Conservation (phyloP, 2,113 vertebrate species). For the Tenrec ecaudatus region DNA sequence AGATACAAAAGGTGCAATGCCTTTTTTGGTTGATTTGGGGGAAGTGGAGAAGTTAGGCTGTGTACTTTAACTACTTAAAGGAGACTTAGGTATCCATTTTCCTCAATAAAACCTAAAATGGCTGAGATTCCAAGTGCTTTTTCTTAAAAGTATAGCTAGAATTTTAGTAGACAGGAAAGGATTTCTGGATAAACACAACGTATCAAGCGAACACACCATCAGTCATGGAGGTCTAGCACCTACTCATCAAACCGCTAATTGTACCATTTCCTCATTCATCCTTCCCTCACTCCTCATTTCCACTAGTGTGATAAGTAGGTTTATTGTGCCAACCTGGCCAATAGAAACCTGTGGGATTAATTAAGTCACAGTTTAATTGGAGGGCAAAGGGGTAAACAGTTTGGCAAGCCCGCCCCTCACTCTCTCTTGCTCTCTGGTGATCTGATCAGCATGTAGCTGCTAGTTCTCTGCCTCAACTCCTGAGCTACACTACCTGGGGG, state of each 20-base stretch:
- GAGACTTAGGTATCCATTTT: constrained; percentile 37
- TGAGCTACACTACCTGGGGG: no score
- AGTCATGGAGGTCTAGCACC: not conserved
- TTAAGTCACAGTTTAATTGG: no score
- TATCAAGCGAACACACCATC: not conserved
- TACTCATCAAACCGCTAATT: not conserved
- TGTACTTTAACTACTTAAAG: constrained; percentile 62
- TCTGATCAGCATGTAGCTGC: no score
- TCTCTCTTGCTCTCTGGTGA: no score
- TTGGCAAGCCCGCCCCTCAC: no score
- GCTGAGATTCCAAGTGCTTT: constrained; percentile 1
- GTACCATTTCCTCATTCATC: not conserved
- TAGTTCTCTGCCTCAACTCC: no score
- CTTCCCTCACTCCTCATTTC: not conserved
- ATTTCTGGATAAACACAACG: not conserved
- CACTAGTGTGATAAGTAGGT: not conserved
- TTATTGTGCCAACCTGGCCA: no score
- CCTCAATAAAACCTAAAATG: no score
- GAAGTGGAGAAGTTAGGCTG: constrained; percentile 62
- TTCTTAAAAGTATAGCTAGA: not conserved
- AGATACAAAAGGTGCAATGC: constrained; percentile 65
- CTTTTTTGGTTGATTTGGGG: constrained; percentile 51
- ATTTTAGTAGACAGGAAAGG: constrained; percentile 35
- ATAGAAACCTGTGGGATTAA: no score
- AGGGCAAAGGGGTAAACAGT: no score